Evolutionary conservation across 2,113 vertebrate species (phyloP), one percentile per base, ranked within the genome.

Genomic region (Sitta europaea): DNA sequence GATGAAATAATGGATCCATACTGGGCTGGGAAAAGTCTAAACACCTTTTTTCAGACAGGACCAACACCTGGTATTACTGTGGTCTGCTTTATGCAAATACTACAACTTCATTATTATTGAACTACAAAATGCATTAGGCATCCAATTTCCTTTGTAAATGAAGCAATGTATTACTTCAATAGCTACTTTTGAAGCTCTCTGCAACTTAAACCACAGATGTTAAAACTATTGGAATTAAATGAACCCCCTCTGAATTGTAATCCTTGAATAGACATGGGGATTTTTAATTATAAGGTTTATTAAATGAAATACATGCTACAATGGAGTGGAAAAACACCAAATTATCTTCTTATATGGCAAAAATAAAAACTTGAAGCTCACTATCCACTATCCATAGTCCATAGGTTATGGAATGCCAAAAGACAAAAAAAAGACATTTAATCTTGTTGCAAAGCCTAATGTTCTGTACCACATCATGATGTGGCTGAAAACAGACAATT

Each of bases 191-290:
- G 81, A 91, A 90, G 42, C 62, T 82, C 31, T 70, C 54, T 86
- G 62, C 58, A 82, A 65, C 84, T 94, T 82, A 68, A 90, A 92
- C 51, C 67, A 88, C 85, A 92, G 86, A 88, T 88, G 83, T 70
- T 97, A 89, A 77, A 96, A 90, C 58, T 90, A 63, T 76, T 90
- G 38, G 73, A 96, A 93, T 73, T 90, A 91, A 92, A 93, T 73
- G 5, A 91, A 77, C 23, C 57, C 48, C 42, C 24, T 86, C 84
- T 86, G 87, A 92, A 76, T 85, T 91, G 38, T 85, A 88, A 88
- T 86, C 58, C 47, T 93, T 76, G 66, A 82, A 47, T 28, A 82
- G 77, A 82, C 42, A n/a, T 33, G 45, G 35, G 36, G 6, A 1
- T 29, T 15, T 67, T 86, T 63, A 85, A 85, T 93, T 80, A 74